Evolutionary conservation across 2,888 invertebrate genomes (phyloP).

Genomic region (Microplitis deprimator): DNA sequence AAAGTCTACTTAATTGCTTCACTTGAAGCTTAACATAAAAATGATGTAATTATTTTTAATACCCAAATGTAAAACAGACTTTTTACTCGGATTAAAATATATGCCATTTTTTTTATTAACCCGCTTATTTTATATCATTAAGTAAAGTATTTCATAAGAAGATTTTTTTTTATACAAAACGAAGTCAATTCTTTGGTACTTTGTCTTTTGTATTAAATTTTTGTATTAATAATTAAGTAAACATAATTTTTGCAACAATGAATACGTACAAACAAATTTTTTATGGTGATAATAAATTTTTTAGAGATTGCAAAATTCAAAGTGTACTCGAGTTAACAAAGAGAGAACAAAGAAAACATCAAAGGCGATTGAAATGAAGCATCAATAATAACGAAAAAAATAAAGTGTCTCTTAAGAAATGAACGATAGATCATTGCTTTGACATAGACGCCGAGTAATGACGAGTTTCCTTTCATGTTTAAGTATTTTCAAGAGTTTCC

Average conservation of each 20-base stretch:
- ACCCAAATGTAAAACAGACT: not conserved
- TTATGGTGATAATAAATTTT: not conserved
- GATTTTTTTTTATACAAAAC: no score
- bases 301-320: not conserved
- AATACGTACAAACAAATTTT: no score
- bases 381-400: not conserved
- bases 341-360: conserved; percentile 10
- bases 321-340: not conserved
- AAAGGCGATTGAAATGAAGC: not conserved
- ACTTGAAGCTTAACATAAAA: not conserved
- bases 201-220: no score
- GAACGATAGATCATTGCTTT: conserved; percentile 3
- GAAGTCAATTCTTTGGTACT: no score
- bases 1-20: not conserved
- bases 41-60: not conserved
- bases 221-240: no score
- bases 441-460: conserved; percentile 9
- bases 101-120: no score
- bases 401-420: conserved; percentile 16
- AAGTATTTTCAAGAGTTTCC: not conserved
- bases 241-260: no score
- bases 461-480: conserved; percentile 19
- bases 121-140: no score
- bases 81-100: not conserved
- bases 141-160: no score